A percentile compares a stretch with the other conserved stretches of the same genome.
Evolutionary conservation across 2,888 invertebrate species (phyloP).

Genomic region (Xiphydria camelus): DNA sequence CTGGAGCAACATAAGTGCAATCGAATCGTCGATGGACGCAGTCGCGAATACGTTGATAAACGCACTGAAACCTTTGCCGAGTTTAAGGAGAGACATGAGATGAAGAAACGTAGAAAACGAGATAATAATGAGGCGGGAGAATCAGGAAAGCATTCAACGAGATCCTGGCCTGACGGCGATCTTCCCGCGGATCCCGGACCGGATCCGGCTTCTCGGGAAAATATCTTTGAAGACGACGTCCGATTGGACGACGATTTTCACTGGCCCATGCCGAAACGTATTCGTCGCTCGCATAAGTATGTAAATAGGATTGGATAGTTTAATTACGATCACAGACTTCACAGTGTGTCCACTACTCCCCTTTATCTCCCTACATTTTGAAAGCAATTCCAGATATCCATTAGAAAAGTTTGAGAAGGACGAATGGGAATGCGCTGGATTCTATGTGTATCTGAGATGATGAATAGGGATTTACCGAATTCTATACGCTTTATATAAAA

Average conservation of each 20-base stretch:
- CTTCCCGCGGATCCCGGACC: slow-evolving; percentile 14
- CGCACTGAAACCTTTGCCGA: slow-evolving; percentile 2
- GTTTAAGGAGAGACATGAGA: slow-evolving; percentile 5
- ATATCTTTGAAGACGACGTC: slow-evolving; percentile 14
- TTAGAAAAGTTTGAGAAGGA: too few species aligned
- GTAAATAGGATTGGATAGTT: too few species aligned
- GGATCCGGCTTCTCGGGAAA: slow-evolving; percentile 5
- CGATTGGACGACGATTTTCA: slow-evolving; percentile 13
- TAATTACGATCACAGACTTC: too few species aligned
- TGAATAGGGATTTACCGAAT: too few species aligned
- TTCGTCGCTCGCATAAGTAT: slow-evolving; percentile 5
- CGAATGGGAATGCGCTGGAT: too few species aligned
- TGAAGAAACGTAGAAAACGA: background rate
- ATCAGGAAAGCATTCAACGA: background rate
- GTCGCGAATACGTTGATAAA: background rate
- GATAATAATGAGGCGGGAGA: background rate
- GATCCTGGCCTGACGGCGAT: slow-evolving; percentile 12
- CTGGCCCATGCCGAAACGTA: slow-evolving; percentile 14
- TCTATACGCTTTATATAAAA: too few species aligned
- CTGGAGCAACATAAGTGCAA: slow-evolving; percentile 11
- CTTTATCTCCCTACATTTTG: too few species aligned
- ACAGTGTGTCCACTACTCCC: too few species aligned
- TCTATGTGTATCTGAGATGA: too few species aligned
- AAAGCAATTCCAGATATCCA: too few species aligned
- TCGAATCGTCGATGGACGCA: background rate